These are phyloP conservation scores for Merodon equestris DNA, from an alignment of 2,888 invertebrate genomes.

Conservation along the genomic window DNA sequence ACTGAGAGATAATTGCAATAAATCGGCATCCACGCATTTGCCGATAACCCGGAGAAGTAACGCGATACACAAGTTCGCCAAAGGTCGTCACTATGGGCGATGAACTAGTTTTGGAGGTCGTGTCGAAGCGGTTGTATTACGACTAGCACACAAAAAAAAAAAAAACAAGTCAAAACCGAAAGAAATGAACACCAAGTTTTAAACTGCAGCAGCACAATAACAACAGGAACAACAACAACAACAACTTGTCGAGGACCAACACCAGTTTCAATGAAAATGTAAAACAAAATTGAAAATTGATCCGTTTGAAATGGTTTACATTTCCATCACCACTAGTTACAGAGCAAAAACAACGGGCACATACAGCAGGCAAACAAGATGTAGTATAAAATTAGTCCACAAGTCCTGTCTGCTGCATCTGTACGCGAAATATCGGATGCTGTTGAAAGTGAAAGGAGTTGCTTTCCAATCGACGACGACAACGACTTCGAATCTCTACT, in stretches of 20 bases:
- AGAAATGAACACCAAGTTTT: constrained; percentile 15
- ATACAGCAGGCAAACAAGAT: constrained; percentile 25
- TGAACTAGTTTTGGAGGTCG: constrained; percentile 70
- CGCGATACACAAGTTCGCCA: constrained; percentile 51
- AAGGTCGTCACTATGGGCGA: constrained; percentile 71
- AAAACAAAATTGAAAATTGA: constrained; percentile 70
- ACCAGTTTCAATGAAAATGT: constrained; percentile 58
- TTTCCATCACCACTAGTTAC: constrained; percentile 68
- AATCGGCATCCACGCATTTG: constrained; percentile 14
- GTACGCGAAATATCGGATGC: constrained; percentile 36
- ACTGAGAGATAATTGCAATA: constrained; percentile 7
- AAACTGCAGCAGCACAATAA: constrained; percentile 48
- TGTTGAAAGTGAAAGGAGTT: constrained; percentile 71
- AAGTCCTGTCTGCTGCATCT: constrained; percentile 46
- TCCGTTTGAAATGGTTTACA: constrained; percentile 70
- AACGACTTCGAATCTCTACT: constrained; percentile 32
- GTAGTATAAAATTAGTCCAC: constrained; percentile 55
- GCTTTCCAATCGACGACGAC: constrained; percentile 34
- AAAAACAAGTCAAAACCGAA: no score
- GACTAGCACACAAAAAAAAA: constrained; percentile 28
- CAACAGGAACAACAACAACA: constrained; percentile 23
- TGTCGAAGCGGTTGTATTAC: constrained; percentile 7
- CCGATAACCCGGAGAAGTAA: constrained; percentile 35
- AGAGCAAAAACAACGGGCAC: constrained; percentile 42
- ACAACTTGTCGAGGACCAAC: constrained; percentile 43